These are phyloP conservation scores for Leucophenga varia DNA, from an alignment of 1,140 invertebrate species.

Conservation along the genomic window DNA sequence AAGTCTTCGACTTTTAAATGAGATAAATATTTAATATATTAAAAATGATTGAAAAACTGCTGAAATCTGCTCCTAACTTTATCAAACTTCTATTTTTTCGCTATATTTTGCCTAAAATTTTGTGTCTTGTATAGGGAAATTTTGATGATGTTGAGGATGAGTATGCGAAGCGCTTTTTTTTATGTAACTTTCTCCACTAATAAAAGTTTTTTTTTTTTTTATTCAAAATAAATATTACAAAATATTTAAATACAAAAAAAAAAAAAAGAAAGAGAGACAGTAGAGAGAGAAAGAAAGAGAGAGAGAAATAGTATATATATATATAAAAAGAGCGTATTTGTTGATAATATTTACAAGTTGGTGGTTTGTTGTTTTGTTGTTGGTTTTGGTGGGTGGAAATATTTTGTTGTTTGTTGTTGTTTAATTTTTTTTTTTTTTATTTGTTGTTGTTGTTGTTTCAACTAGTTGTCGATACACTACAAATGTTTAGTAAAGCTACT, in stretches of 20 bases:
- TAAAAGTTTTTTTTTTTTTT: no score
- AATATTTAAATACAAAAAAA: slow-evolving; percentile 28
- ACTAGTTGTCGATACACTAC: neutral
- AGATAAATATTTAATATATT: neutral
- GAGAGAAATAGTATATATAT: slow-evolving; percentile 17
- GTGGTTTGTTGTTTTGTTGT: slow-evolving; percentile 13
- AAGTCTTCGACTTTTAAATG: neutral
- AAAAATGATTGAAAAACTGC: neutral
- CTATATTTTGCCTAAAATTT: no score
- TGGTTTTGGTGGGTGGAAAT: slow-evolving; percentile 25
- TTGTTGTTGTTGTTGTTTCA: slow-evolving; percentile 6
- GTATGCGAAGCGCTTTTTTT: slow-evolving; percentile 50
- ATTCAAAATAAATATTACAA: slow-evolving; percentile 27
- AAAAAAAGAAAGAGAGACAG: slow-evolving; percentile 21
- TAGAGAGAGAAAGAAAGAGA: slow-evolving; percentile 24
- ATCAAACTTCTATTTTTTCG: no score
- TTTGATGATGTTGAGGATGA: slow-evolving; percentile 43
- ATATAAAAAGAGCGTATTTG: slow-evolving; percentile 18
- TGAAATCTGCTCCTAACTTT: no score
- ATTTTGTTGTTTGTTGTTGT: slow-evolving; percentile 17
- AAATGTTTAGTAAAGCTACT: slow-evolving; percentile 6
- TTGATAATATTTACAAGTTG: slow-evolving; percentile 9
- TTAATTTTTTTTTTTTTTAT: slow-evolving; percentile 15
- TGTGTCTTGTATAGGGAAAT: no score
- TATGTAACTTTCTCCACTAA: slow-evolving; percentile 17